Evolutionary conservation across 1,140 invertebrate species (phyloP).

Genomic region (Leptinotarsa defecta): DNA sequence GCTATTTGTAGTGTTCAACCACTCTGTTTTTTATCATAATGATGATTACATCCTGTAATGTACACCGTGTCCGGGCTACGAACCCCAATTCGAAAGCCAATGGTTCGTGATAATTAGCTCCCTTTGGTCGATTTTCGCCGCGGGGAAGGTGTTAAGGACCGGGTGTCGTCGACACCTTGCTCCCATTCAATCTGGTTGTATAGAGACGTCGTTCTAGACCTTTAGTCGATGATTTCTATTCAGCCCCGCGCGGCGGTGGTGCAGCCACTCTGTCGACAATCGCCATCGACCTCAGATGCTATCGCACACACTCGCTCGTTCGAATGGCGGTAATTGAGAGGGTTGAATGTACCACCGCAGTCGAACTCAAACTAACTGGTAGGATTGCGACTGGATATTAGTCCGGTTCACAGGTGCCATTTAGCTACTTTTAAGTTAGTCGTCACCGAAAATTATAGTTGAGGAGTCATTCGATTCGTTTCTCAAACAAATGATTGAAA

Average conservation of each 20-base stretch:
- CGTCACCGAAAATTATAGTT: no score
- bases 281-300: slow-evolving; percentile 1
- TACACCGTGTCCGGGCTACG: no score
- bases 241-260: background rate
- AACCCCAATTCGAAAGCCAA: background rate
- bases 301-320: slow-evolving; percentile 5
- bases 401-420: no score
- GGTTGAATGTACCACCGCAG: slow-evolving; percentile 1
- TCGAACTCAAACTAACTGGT: background rate
- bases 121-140: background rate
- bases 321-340: slow-evolving; percentile 1
- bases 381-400: no score
- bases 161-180: background rate
- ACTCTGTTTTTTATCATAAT: no score
- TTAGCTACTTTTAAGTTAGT: no score
- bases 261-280: background rate
- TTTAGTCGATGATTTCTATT: slow-evolving; percentile 8
- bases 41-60: no score
- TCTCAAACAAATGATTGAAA: no score
- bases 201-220: background rate
- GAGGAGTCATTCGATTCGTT: no score
- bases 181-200: background rate
- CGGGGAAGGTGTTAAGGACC: slow-evolving; percentile 4
- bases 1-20: no score
- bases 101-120: background rate